A percentile compares a stretch with the other conserved stretches of the same genome.
Conservation (phyloP, 2,888 invertebrate species). For the Cheilosia scutellata region DNA sequence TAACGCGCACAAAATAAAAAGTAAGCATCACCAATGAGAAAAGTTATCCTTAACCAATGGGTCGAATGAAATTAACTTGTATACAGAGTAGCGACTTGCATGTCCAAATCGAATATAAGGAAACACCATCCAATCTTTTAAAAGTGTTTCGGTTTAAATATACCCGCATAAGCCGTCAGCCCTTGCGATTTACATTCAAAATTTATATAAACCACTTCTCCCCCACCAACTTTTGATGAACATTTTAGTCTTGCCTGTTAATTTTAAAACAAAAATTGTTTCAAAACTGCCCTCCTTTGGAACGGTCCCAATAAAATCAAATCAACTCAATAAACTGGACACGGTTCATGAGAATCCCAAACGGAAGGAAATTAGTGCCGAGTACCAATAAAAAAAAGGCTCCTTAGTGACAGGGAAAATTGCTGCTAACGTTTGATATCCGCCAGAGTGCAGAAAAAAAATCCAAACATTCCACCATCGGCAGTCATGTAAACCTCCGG, state of each 20-base stretch:
- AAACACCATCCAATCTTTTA: conserved; percentile 14
- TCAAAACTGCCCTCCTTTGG: conserved; percentile 25
- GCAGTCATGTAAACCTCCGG: conserved; percentile 32
- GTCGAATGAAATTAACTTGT: conserved; percentile 33
- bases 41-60: neutral
- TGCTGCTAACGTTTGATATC: conserved; percentile 35
- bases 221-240: conserved; percentile 28
- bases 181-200: conserved; percentile 34
- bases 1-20: neutral
- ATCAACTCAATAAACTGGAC: conserved; percentile 56
- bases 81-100: neutral
- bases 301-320: conserved; percentile 55
- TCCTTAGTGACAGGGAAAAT: conserved; percentile 33
- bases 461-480: conserved; percentile 1
- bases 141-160: neutral
- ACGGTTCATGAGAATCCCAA: conserved; percentile 39
- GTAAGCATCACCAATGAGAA: neutral
- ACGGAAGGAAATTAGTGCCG: conserved; percentile 35
- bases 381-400: conserved; percentile 33
- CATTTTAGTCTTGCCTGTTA: conserved; percentile 6
- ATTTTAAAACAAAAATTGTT: conserved; percentile 21
- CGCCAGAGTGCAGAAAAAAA: neutral
- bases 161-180: conserved; percentile 16
- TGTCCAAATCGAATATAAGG: conserved; percentile 6
- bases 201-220: conserved; percentile 34